These are phyloP conservation scores for Lipophrys pholis DNA, from an alignment of 2,113 vertebrate genomes.

Conservation along the genomic window DNA sequence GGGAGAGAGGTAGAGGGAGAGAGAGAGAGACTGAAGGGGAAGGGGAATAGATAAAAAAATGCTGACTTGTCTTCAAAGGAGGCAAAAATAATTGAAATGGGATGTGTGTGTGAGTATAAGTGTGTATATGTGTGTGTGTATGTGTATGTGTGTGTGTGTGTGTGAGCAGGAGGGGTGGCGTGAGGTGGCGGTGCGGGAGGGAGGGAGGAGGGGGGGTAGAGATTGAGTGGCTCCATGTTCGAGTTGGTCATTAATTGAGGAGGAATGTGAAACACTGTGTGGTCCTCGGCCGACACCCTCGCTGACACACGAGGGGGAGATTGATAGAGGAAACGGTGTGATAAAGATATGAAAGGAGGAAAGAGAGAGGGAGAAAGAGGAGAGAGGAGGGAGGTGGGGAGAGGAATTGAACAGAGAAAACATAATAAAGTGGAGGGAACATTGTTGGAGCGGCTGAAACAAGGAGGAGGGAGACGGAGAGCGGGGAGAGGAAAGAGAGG, in stretches of 20 bases:
- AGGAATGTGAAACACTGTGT: constrained; percentile 79
- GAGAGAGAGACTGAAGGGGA: constrained; percentile 71
- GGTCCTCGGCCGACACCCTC: constrained; percentile 74
- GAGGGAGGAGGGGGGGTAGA: no score
- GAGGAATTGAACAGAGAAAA: constrained; percentile 66
- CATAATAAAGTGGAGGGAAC: constrained; percentile 75
- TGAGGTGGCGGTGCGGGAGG: constrained; percentile 39
- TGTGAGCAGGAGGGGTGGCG: constrained; percentile 14
- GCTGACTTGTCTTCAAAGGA: constrained; percentile 84
- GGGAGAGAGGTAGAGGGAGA: constrained; percentile 74
- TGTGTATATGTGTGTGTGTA: constrained; percentile 15
- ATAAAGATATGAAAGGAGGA: constrained; percentile 78
- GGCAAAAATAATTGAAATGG: constrained; percentile 81
- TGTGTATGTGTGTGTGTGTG: constrained; percentile 2
- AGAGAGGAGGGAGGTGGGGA: not conserved
- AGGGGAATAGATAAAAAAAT: constrained; percentile 79
- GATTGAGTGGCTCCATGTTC: constrained; percentile 78
- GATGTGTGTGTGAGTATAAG: constrained; percentile 13
- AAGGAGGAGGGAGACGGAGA: constrained; percentile 38
- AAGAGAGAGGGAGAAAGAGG: constrained; percentile 19
- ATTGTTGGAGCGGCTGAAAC: constrained; percentile 61
- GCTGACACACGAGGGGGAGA: constrained; percentile 75
- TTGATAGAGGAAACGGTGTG: constrained; percentile 79
- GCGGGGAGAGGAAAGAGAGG: constrained; percentile 34
- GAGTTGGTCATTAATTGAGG: constrained; percentile 83